These are phyloP conservation scores for Anser brachyrhynchus DNA, from an alignment of 2,113 vertebrate genomes.

Conservation along the genomic window DNA sequence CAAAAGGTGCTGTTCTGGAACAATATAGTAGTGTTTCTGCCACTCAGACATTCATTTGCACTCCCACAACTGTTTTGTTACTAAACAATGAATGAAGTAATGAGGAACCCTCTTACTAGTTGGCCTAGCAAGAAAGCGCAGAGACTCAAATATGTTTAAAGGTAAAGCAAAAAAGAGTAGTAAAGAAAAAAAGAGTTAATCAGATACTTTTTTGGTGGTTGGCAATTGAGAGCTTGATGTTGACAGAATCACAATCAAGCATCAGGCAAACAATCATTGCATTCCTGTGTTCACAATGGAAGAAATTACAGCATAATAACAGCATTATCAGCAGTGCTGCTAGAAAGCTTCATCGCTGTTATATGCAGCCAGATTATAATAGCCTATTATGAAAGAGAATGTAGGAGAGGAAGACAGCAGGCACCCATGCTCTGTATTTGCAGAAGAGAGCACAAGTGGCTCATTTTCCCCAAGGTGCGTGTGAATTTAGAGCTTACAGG, in stretches of 20 bases:
- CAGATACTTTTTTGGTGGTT: neutral
- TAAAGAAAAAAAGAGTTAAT: neutral
- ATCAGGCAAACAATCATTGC: neutral
- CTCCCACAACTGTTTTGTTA: neutral
- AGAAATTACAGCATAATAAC: neutral
- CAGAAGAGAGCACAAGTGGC: neutral
- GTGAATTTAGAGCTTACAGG: rapidly evolving
- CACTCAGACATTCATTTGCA: neutral
- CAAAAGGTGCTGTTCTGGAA: neutral
- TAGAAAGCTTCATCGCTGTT: neutral
- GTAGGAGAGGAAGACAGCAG: neutral
- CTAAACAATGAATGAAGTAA: neutral
- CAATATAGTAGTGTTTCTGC: neutral
- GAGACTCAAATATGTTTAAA: neutral
- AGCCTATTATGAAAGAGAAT: neutral
- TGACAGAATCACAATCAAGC: neutral
- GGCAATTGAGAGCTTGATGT: neutral
- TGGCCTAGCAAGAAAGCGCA: neutral
- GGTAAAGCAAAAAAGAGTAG: neutral
- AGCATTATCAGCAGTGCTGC: neutral
- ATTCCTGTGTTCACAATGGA: neutral
- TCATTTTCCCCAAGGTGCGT: neutral
- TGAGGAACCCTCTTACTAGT: neutral
- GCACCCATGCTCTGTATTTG: neutral
- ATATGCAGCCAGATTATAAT: neutral